Percentiles rank a stretch among this genome's conserved stretches.
phyloP scores from a whole-genome alignment of 2,797 vertebrate genomes.

The Helicolenus hilgendorfi region DNA sequence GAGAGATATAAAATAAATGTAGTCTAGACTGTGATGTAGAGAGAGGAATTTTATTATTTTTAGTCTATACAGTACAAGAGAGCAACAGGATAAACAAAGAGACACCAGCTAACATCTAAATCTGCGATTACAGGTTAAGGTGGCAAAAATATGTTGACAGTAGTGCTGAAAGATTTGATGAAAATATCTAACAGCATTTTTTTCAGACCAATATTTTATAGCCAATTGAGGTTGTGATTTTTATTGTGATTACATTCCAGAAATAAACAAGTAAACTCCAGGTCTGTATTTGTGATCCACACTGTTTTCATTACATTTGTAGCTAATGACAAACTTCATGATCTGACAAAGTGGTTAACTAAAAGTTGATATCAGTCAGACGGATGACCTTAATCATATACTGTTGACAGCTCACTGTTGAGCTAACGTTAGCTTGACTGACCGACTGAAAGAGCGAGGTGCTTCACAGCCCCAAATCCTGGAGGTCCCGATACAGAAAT shows the following conservation, averaged over 20 bases:
- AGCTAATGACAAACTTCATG: background rate
- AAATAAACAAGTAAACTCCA: background rate
- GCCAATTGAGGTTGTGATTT: background rate
- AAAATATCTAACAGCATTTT: background rate
- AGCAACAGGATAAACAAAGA: background rate
- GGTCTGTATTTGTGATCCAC: background rate
- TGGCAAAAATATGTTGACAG: background rate
- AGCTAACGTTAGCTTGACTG: background rate
- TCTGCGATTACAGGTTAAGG: background rate
- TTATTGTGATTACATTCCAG: too few relatives aligned
- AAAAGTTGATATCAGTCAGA: background rate
- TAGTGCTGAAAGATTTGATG: background rate
- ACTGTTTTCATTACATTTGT: background rate
- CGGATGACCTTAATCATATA: background rate
- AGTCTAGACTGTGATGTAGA: conserved; percentile 16
- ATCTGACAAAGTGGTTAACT: background rate
- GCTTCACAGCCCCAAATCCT: background rate
- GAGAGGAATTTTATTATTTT: background rate
- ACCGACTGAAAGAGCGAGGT: background rate
- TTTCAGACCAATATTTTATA: background rate
- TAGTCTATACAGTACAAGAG: background rate
- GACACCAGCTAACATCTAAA: background rate
- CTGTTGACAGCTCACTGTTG: background rate
- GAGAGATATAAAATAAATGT: conserved; percentile 13
- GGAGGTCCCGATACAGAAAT: background rate